Evolutionary conservation across 2,888 invertebrate genomes (phyloP).

Genomic region (Lithophane semibrunnea): DNA sequence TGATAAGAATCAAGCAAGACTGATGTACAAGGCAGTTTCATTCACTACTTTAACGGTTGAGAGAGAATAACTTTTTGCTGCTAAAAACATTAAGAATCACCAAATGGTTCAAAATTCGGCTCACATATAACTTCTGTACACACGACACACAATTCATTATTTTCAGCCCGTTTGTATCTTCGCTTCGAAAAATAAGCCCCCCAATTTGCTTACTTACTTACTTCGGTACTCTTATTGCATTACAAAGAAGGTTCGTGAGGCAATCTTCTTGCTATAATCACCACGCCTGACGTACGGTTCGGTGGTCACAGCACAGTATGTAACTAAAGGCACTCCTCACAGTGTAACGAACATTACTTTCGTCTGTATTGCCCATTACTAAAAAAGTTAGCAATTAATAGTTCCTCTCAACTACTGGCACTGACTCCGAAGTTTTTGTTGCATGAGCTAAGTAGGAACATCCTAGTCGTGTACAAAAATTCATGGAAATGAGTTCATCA

Average conservation of each 20-base stretch:
- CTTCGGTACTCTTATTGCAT: too few relatives aligned
- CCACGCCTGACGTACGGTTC: constrained; percentile 10
- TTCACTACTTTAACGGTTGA: constrained; percentile 11
- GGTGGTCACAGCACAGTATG: constrained; percentile 17
- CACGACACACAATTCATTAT: constrained; percentile 11
- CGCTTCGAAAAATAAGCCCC: neutral
- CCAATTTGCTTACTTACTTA: neutral
- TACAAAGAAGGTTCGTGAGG: constrained; percentile 7
- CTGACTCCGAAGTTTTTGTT: constrained; percentile 14
- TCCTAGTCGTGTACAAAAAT: constrained; percentile 1
- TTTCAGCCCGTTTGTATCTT: neutral
- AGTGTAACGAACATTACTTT: constrained; percentile 1
- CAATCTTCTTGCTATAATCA: constrained; percentile 19
- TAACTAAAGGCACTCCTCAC: neutral
- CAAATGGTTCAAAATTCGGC: constrained; percentile 14
- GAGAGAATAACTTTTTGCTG: neutral
- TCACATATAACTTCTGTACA: neutral
- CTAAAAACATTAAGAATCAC: neutral
- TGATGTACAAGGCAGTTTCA: constrained; percentile 29
- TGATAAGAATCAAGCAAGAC: constrained; percentile 28
- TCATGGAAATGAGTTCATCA: constrained; percentile 13
- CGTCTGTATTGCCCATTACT: constrained; percentile 4
- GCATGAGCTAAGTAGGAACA: constrained; percentile 3
- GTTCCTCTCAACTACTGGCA: constrained; percentile 13
- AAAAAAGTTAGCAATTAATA: constrained; percentile 27